Evolutionary conservation across 2,113 vertebrate genomes (phyloP), one percentile per base, ranked within the genome.

Genomic region (Plotosus lineatus): DNA sequence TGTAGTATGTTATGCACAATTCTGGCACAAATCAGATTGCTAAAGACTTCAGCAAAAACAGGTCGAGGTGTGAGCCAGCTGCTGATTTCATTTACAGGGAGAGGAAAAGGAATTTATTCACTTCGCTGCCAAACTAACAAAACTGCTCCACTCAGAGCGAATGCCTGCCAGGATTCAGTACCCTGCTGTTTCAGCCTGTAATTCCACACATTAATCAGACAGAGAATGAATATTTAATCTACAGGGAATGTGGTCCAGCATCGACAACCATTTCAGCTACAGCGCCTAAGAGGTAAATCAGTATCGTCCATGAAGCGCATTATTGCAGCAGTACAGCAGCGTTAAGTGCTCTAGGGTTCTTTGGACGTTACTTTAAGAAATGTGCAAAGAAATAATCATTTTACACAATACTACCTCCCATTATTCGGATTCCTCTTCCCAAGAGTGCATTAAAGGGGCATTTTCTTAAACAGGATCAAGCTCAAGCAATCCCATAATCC

Each of bases 11-110:
- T 40, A 11, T 26, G 7, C n/a, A n/a, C n/a, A 23, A 68, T 42
- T 68, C n/a, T 0, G 68, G 15, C 5, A 42, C 14, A 69, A 56
- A 73, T 42, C 23, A 6, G 42, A 77, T 73, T 50, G 65, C 48
- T 33, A 44, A 65, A 76, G 31, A 33, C 15, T 55, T 56, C 65
- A 82, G 72, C 72, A 79, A n/a, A 77, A 78, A 72, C 56, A 48
- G 44, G 69, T 78, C 61, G 80, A 73, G 55, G 75, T 78, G 69
- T 75, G 51, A 72, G 21, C 7, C 40, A 61, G 21, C 33, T 75
- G 68, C 74, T 50, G 58, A 44, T 26, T 69, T 69, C 36, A 60
- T 23, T 44, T 61, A 33, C 48, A 48, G 23, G 36, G 28, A 28
- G 31, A 56, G 46, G 69, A 15, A 48, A 8, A 76, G 80, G 48